Evolutionary conservation across 2,797 vertebrate species (phyloP), one percentile per base, ranked within the genome.

Genomic region (Cyprinella venusta): DNA sequence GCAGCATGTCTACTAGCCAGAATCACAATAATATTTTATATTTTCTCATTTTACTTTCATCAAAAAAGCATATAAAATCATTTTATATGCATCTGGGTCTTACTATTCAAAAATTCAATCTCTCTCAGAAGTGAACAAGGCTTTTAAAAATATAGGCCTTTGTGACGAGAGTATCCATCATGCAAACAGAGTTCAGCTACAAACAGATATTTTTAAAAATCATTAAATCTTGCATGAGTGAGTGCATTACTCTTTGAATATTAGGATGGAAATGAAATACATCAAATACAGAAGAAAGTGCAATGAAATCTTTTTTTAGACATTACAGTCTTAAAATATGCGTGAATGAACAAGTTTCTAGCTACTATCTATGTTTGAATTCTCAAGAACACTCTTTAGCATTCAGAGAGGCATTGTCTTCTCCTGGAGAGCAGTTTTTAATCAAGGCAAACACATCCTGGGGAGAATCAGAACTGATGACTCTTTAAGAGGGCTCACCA

Each of bases 361-460:
- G 63, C 33, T 30, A 40, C 21, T 76, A 15, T 76, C 54, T 18
- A 24, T 40, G 19, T 69, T 71, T 83, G 30, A 42, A 74, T 77
- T 52, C 50, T 78, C 36, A 38, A 68, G 85, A 42, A 77, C 71
- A 72, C 63, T 65, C 79, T 76, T 76, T 63, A 52, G 74, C 76
- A 74, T 84, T 82, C 85, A 84, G 21, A 72, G 40, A 70, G 15
- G 45, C 33, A 42, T 80, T 83, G 69, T 79, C 56, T 67, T 82
- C 80, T 59, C 82, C 63, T 36, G 33, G 64, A 79, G 64, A 54
- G 50, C 69, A 67, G 48, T 18, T 63, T 84, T 87, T 84, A 86
- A 88, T 88, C 78, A 86, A 84, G 52, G 19, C 63, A 74, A 78
- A 75, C 81, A 81, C 67, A 63, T 69, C 26, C 63, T 36, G 56